Conservation (phyloP, 2,113 vertebrate species). For the Vulpes ferrilata region DNA sequence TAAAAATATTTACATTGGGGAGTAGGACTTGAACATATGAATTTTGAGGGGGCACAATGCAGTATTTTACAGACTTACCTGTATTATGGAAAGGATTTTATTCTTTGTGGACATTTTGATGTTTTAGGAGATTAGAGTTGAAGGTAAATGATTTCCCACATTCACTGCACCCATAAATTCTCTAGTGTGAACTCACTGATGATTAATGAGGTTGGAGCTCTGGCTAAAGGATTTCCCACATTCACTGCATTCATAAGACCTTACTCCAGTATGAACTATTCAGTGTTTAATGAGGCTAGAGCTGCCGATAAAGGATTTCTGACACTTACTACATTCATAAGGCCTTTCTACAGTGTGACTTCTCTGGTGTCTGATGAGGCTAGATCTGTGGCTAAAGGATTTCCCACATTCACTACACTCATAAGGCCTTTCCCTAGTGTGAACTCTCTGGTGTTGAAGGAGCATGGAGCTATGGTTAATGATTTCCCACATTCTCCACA, state of each 20-base stretch:
- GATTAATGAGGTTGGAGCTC: not conserved
- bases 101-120: not conserved
- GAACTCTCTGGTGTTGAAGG: not conserved
- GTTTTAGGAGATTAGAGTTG: not conserved
- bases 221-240: not conserved
- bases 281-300: not conserved
- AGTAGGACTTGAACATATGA: not conserved
- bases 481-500: not conserved
- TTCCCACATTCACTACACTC: not conserved
- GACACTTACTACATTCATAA: not conserved
- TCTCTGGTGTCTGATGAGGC: not conserved
- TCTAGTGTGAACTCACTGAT: not conserved
- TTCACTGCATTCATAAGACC: not conserved
- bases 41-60: no score
- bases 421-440: not conserved
- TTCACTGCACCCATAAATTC: not conserved
- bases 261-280: not conserved
- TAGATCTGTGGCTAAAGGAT: not conserved
- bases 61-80: not conserved
- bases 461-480: not conserved
- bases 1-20: not conserved
- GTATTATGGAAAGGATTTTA: not conserved
- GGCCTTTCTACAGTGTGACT: constrained; percentile 35
- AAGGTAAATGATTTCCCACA: not conserved
- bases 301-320: not conserved